Base-by-base conservation (phyloP, 2,113 vertebrate species). In the Poicephalus meyeri region DNA sequence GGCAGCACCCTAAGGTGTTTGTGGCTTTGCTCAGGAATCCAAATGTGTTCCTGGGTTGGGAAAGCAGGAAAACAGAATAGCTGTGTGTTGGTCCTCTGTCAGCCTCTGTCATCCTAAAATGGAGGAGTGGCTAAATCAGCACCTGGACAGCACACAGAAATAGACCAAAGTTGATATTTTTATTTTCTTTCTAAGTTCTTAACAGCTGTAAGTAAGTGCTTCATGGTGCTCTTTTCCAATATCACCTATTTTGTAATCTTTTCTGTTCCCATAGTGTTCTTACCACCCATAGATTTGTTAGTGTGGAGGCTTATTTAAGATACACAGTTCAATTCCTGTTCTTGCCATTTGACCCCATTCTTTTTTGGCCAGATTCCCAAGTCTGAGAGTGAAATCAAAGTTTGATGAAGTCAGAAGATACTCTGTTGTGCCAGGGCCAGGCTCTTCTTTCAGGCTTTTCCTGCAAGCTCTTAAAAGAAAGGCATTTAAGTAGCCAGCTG, bases 1-100 rank as follows among this genome's bases (percentile, higher is more conserved):
- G 35, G 28, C 44, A 79, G 12, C n/a, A 39, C 6, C 5, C 21
- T 49, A 17, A 37, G 24, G 26, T 37, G 5, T 78, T 85, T 60
- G 35, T 13, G 33, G 65, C 28, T 74, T 71, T 63, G 3, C 16
- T 74, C 9, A 0, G 49, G 33, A 13, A 35, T 76, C n/a, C 2
- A 0, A 0, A 1, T 55, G 17, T 29, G 52, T 25, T 87, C 39
- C 12, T 42, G 24, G 33, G 50, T 64, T 1, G 1, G 9, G 9
- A 55, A 9, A 52, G 39, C 1, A 71, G 58, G 29, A 85, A 89
- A 81, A 66, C 31, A 74, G 13, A 80, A 41, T 2, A 2, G 0
- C 19, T 72, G 20, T 0, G 0, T 65, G 47, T 31, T 49, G 53
- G 16, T 28, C 24, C 5, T 55, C 39, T 39, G 25, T 85, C 79